Evolutionary conservation across 2,113 vertebrate genomes (phyloP).

Genomic region (Archilochus colubris): DNA sequence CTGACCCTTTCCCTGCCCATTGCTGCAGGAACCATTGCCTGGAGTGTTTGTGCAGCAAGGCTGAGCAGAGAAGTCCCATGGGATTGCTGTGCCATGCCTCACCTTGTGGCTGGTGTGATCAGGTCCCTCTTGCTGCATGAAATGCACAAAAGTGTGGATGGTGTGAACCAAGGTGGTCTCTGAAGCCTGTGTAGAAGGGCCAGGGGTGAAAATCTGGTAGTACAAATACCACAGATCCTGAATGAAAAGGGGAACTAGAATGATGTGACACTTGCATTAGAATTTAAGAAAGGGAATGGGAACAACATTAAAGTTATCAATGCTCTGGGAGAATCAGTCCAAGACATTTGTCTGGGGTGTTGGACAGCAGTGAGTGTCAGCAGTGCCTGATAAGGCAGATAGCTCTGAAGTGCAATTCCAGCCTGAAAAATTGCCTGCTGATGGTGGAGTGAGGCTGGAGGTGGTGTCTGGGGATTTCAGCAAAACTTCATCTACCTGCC

Average conservation of each 20-base stretch:
- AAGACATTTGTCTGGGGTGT: neutral
- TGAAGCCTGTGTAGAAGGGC: neutral
- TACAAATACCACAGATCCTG: accelerated
- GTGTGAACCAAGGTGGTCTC: neutral
- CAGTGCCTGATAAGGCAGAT: neutral
- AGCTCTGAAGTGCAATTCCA: neutral
- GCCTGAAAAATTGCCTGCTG: neutral
- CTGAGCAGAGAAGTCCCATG: accelerated
- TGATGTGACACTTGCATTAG: neutral
- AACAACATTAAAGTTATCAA: neutral
- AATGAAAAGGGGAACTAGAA: neutral
- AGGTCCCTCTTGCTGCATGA: too few relatives aligned
- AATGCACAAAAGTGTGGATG: accelerated
- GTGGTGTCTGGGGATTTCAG: neutral
- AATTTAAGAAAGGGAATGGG: neutral
- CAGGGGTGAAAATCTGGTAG: neutral
- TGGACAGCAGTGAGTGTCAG: neutral
- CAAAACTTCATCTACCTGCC: neutral
- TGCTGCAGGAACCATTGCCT: neutral
- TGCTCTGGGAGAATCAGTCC: neutral
- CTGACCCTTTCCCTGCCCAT: neutral
- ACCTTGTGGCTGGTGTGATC: accelerated
- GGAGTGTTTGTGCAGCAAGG: neutral
- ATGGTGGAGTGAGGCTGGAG: neutral
- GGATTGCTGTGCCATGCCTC: accelerated